phyloP scores from a whole-genome alignment of 2,797 vertebrate species.

The Pelobates cultripes region DNA sequence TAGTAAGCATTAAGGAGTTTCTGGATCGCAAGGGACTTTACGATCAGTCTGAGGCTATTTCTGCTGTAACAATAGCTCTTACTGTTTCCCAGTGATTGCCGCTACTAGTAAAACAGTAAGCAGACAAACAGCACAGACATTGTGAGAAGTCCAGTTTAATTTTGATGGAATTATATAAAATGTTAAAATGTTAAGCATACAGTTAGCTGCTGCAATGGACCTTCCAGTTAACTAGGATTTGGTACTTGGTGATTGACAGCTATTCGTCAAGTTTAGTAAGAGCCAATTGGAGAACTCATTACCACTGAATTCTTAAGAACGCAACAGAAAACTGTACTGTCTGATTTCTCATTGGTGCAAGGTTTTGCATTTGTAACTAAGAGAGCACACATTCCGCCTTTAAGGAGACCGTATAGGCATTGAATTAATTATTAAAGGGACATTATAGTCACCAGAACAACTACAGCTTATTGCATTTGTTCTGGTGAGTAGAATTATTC shows the following conservation, averaged over 20 bases:
- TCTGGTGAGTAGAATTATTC: too few species aligned
- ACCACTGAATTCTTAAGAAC: too few species aligned
- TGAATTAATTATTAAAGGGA: too few species aligned
- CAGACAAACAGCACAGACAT: constrained; percentile 60
- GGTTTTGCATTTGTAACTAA: too few species aligned
- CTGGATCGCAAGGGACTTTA: constrained; percentile 69
- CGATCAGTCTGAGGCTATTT: constrained; percentile 69
- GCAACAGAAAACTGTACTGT: too few species aligned
- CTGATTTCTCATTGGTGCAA: too few species aligned
- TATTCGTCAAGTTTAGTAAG: background rate
- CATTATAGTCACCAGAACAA: too few species aligned
- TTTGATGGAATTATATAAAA: constrained; percentile 35
- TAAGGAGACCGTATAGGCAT: too few species aligned
- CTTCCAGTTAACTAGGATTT: background rate
- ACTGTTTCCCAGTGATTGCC: constrained; percentile 59
- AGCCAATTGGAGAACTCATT: too few species aligned
- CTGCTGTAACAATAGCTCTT: constrained; percentile 71
- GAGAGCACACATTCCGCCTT: too few species aligned
- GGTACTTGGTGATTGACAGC: background rate
- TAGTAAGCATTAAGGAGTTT: constrained; percentile 66
- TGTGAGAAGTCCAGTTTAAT: constrained; percentile 59
- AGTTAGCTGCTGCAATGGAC: background rate
- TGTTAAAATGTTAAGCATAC: constrained; percentile 1
- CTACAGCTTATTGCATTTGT: too few species aligned
- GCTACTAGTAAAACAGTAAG: constrained; percentile 61